Evolutionary conservation across 2,888 invertebrate genomes (phyloP).

Genomic region (Pherbina coryleti): DNA sequence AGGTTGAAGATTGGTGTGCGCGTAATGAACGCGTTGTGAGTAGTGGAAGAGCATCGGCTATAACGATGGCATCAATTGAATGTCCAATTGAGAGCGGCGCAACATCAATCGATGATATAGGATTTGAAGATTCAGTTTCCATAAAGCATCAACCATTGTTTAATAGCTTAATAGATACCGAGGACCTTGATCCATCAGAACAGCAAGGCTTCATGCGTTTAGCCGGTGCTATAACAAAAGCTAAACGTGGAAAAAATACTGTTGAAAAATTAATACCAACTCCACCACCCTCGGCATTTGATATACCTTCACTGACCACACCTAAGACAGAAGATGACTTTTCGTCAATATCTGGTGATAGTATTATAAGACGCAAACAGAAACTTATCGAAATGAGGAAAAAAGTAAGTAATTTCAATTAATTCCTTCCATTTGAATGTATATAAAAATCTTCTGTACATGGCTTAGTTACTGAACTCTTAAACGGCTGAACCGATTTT

Average conservation of each 20-base stretch:
- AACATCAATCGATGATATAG: conserved; percentile 46
- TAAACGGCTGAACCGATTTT: no score
- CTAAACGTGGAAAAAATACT: conserved; percentile 45
- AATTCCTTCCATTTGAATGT: no score
- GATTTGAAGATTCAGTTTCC: conserved; percentile 54
- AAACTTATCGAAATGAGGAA: conserved; percentile 50
- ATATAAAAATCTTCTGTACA: no score
- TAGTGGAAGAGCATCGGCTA: conserved; percentile 11
- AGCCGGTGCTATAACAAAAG: conserved; percentile 49
- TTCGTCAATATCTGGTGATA: not conserved
- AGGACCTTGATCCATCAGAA: conserved; percentile 7
- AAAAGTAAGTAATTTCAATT: conserved; percentile 42
- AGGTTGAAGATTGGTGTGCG: conserved; percentile 56
- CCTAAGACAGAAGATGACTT: not conserved
- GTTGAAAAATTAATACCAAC: conserved; percentile 44
- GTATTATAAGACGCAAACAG: conserved; percentile 32
- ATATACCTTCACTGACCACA: conserved; percentile 29
- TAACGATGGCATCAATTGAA: not conserved
- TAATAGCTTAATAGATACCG: not conserved
- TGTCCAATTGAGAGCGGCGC: not conserved
- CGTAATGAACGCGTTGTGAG: conserved; percentile 49
- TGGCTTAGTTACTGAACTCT: no score
- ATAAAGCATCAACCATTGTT: conserved; percentile 16
- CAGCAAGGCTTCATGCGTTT: conserved; percentile 43
- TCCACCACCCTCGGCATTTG: conserved; percentile 45